phyloP scores from a whole-genome alignment of 1,140 invertebrate species.

The Habropoda laboriosa region DNA sequence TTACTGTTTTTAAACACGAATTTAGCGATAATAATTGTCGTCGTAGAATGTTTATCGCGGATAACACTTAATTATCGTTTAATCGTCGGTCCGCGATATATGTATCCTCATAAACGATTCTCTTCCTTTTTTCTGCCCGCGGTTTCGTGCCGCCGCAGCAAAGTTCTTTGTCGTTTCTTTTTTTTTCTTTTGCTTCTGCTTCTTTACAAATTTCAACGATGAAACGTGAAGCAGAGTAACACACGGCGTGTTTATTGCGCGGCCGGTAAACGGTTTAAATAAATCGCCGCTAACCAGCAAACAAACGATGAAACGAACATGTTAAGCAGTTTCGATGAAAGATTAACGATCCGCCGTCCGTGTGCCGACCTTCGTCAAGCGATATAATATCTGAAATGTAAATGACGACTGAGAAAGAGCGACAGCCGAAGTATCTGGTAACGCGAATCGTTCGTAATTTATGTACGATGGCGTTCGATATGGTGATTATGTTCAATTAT shows the following conservation, averaged over 20 bases:
- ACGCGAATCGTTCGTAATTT: background rate
- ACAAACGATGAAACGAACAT: background rate
- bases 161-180: too few species aligned
- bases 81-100: too few species aligned
- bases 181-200: background rate
- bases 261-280: background rate
- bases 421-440: background rate
- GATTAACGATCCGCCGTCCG: background rate
- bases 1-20: too few species aligned
- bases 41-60: too few species aligned
- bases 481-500: background rate
- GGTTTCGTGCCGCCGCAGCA: too few species aligned
- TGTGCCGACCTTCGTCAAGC: background rate
- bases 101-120: background rate
- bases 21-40: too few species aligned
- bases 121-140: background rate
- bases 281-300: background rate
- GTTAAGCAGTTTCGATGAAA: background rate
- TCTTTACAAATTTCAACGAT: background rate
- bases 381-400: conserved; percentile 2
- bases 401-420: background rate
- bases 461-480: background rate
- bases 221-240: too few species aligned
- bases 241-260: background rate
- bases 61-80: too few species aligned